Evolutionary conservation across 2,113 vertebrate species (phyloP).

Genomic region (Pitta sordida): DNA sequence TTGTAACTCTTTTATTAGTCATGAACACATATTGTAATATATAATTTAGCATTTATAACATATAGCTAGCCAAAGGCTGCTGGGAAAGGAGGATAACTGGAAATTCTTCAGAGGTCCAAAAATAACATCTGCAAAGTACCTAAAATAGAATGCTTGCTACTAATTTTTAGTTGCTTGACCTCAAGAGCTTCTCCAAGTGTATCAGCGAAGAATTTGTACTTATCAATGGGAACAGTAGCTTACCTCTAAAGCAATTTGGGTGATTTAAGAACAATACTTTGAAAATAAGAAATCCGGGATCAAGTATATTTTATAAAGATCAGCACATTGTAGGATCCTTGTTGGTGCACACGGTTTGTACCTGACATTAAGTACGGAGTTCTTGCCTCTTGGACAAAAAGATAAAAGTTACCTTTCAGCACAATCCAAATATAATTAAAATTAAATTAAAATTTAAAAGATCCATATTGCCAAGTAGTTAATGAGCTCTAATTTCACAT

Average conservation of each 20-base stretch:
- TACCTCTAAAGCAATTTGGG: neutral
- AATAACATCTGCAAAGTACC: neutral
- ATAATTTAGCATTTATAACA: neutral
- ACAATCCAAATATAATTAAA: neutral
- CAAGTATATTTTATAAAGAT: neutral
- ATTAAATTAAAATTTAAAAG: neutral
- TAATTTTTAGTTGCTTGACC: neutral
- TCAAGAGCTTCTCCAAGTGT: neutral
- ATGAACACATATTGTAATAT: neutral
- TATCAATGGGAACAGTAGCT: neutral
- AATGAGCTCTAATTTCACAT: neutral
- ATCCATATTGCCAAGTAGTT: neutral
- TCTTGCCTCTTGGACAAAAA: neutral
- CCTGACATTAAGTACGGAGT: neutral
- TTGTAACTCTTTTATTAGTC: neutral
- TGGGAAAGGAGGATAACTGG: neutral
- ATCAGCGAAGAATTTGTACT: neutral
- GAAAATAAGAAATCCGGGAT: neutral
- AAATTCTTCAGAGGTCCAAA: neutral
- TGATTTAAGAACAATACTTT: neutral
- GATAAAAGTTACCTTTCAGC: neutral
- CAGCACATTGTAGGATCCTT: neutral
- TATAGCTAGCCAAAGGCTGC: neutral
- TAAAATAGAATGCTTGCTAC: neutral
- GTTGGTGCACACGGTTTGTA: neutral